Evolutionary conservation across 1,140 invertebrate species (phyloP).

Genomic region (Xylocopa sonorina): DNA sequence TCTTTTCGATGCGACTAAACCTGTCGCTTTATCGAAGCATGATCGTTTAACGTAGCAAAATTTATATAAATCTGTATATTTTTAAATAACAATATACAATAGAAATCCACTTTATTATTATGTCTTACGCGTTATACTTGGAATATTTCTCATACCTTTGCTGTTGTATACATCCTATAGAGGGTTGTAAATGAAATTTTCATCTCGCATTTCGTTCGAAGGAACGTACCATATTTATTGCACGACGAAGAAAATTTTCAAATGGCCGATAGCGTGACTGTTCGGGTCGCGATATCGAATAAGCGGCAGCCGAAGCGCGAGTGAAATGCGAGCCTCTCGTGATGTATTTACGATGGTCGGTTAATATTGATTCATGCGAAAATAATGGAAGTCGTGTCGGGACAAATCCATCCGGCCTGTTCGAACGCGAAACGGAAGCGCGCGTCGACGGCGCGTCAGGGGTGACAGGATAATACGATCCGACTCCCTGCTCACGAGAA

Average conservation of each 20-base stretch:
- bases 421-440: background rate
- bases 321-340: background rate
- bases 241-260: too few species aligned
- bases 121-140: too few species aligned
- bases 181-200: too few species aligned
- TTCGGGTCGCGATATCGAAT: background rate
- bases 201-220: too few species aligned
- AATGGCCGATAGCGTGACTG: background rate
- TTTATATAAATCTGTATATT: too few species aligned
- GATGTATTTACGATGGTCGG: background rate
- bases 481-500: background rate
- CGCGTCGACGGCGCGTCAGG: background rate
- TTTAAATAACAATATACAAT: too few species aligned
- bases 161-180: too few species aligned
- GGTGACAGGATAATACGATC: background rate
- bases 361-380: background rate
- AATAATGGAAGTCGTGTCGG: background rate
- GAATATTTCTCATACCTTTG: too few species aligned
- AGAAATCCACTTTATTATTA: too few species aligned
- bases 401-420: background rate
- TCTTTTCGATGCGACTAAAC: conserved; percentile 6
- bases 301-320: too few species aligned
- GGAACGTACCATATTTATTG: too few species aligned
- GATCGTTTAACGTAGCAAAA: too few species aligned
- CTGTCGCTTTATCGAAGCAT: background rate